Conservation (phyloP, 2,113 vertebrate genomes). For the Cyprinodon variegatus region DNA sequence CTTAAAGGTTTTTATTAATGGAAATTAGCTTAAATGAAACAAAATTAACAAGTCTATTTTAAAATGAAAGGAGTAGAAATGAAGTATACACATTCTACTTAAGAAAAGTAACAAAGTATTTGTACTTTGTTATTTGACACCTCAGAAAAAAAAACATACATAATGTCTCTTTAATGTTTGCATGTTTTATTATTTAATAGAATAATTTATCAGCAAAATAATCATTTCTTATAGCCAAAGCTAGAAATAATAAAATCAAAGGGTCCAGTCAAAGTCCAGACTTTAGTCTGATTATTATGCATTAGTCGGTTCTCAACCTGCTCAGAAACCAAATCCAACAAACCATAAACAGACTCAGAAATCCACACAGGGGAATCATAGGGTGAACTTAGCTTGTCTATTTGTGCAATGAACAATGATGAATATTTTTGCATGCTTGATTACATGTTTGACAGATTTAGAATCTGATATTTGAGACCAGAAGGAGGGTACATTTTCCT, state of each 20-base stretch:
- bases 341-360: not conserved
- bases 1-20: too few species aligned
- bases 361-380: not conserved
- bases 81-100: too few species aligned
- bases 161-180: too few species aligned
- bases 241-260: not conserved
- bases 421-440: not conserved
- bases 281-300: not conserved
- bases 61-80: too few species aligned
- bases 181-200: too few species aligned
- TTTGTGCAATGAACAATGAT: not conserved
- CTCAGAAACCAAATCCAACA: not conserved
- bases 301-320: not conserved
- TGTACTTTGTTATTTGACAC: too few species aligned
- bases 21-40: too few species aligned
- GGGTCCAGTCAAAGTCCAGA: not conserved
- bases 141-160: too few species aligned
- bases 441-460: not conserved
- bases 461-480: not conserved
- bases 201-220: too few species aligned
- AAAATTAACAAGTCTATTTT: too few species aligned
- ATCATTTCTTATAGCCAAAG: too few species aligned
- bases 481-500: not conserved
- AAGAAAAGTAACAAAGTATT: too few species aligned
- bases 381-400: not conserved